phyloP scores from a whole-genome alignment of 2,888 invertebrate genomes.

The Desoria tigrina region DNA sequence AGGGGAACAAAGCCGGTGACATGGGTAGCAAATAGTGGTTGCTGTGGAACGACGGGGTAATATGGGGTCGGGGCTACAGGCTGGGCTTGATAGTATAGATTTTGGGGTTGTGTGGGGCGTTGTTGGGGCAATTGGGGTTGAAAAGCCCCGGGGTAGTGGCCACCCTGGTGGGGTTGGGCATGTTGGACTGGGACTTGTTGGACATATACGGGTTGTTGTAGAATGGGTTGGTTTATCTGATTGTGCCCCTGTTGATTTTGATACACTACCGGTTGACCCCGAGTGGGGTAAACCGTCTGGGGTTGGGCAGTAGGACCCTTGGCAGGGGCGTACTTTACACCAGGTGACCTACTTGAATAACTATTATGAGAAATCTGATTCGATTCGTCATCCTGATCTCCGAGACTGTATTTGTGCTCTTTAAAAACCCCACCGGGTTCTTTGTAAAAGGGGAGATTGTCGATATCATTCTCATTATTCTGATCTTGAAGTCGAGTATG shows the following conservation, averaged over 20 bases:
- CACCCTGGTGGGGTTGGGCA: slow-evolving; percentile 18
- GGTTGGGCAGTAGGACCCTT: slow-evolving; percentile 30
- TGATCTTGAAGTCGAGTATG: slow-evolving; percentile 18
- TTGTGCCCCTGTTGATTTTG: slow-evolving; percentile 10
- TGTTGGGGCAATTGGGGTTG: slow-evolving; percentile 21
- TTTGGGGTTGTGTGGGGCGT: background rate
- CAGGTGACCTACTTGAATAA: background rate
- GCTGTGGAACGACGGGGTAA: slow-evolving; percentile 9
- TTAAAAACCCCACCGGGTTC: slow-evolving; percentile 52
- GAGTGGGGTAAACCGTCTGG: slow-evolving; percentile 31
- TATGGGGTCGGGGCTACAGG: slow-evolving; percentile 10
- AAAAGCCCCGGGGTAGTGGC: background rate
- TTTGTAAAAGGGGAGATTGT: slow-evolving; percentile 52
- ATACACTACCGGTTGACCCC: background rate
- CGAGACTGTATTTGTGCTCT: slow-evolving; percentile 16
- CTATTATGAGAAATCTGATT: slow-evolving; percentile 15
- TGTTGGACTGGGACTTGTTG: slow-evolving; percentile 30
- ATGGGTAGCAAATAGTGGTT: background rate
- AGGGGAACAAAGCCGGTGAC: background rate
- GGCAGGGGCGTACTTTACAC: slow-evolving; percentile 47
- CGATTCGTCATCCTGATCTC: slow-evolving; percentile 6
- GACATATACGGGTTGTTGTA: slow-evolving; percentile 24
- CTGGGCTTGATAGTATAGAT: slow-evolving; percentile 13
- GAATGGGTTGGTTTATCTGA: slow-evolving; percentile 20
- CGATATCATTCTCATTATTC: slow-evolving; percentile 25